Conservation (phyloP, 2,888 invertebrate genomes). For the Sylvicola fuscatus region DNA sequence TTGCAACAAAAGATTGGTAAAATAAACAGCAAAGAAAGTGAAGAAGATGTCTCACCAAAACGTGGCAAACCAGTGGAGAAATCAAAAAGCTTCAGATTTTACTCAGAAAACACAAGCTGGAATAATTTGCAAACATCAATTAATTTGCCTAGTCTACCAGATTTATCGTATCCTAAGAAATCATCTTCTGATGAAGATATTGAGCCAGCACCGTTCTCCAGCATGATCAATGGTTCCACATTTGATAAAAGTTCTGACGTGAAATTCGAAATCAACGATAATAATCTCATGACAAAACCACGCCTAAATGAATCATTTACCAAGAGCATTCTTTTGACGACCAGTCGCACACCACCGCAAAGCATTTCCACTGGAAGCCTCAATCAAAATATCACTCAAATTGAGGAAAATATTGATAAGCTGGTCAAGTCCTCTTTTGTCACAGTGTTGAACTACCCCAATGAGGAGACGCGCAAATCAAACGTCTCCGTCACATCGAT, state of each 20-base stretch:
- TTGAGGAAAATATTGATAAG: constrained; percentile 22
- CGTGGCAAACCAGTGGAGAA: constrained; percentile 40
- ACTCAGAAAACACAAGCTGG: not conserved
- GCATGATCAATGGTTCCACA: not conserved
- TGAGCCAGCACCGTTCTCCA: no score
- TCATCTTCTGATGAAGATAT: no score
- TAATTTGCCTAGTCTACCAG: constrained; percentile 22
- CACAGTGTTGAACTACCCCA: constrained; percentile 13
- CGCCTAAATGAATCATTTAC: no score
- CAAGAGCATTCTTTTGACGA: no score
- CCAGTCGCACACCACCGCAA: no score
- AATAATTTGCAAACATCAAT: constrained; percentile 2
- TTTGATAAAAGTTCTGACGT: constrained; percentile 10
- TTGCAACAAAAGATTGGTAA: constrained; percentile 32
- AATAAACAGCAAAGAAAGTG: constrained; percentile 21
- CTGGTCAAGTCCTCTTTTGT: constrained; percentile 21
- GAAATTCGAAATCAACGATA: constrained; percentile 15
- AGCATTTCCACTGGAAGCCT: not conserved
- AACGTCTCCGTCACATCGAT: constrained; percentile 3
- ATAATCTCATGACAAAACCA: not conserved
- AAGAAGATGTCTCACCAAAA: constrained; percentile 22
- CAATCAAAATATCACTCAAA: constrained; percentile 15
- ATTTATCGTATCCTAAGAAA: constrained; percentile 12
- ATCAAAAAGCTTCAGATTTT: constrained; percentile 39
- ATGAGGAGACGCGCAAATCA: constrained; percentile 6